Base-by-base conservation (phyloP, 2,888 invertebrate genomes). In the Ditula angustiorana region DNA sequence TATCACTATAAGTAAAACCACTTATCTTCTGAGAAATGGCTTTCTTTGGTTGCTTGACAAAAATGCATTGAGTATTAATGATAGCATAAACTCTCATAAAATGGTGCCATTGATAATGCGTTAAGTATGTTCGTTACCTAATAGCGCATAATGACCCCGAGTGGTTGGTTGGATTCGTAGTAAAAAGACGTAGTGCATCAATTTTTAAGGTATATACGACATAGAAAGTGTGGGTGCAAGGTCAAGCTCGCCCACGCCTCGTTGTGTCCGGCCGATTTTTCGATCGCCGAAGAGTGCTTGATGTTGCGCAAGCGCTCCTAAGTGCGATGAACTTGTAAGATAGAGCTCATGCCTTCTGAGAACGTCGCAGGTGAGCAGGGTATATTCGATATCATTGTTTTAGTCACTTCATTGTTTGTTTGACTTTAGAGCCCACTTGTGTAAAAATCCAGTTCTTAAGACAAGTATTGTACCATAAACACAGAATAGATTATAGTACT, bases 281-380 rank as follows among this genome's bases (percentile, higher is more conserved):
- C 13, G 53, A 59, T 41, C 24, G 26, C 55, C 55, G 55, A 56
- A 56, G 55, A 26, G 58, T 52, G 41, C 57, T 50, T 53, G 58
- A n/a, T 35, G 13, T 62, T 62, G 62, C 64, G 64, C 53, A 64
- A 64, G 28, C n/a, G 35, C 33, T 8, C n/a, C 8, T 46, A 80
- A 76, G 85, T 79, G 80, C 85, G 75, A 79, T 85, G 86, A 85
- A 85, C 86, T 85, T 86, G 80, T 78, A 77, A 78, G 75, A 41
- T 24, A 28, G n/a, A 61, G 26, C 30, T 10, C 33, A 33, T 23
- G 47, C 26, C 35, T 63, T 58, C 59, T 28, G 23, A 52, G 64
- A 64, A 59, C 19, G 8, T 19, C 19, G 26, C 10, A 35, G 23
- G 52, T 21, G 47, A 47, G 33, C 35, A 53, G 5, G 26, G 10